Percentiles rank a stretch among this genome's conserved stretches.
Conservation (phyloP, 1,140 invertebrate genomes). For the Atta cephalotes region DNA sequence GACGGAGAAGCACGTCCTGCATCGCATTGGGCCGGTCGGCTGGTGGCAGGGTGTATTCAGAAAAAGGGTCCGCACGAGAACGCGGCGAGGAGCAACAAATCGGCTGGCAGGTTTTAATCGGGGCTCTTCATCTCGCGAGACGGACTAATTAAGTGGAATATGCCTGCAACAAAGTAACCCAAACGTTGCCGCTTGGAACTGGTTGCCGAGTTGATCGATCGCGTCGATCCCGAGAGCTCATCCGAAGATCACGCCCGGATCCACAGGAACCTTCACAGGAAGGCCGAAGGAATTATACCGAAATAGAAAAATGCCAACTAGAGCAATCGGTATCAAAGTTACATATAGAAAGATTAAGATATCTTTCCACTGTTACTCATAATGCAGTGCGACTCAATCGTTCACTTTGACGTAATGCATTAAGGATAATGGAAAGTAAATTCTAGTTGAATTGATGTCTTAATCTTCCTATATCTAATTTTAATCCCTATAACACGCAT, state of each 20-base stretch:
- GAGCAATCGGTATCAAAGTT: neutral
- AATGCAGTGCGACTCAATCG: no score
- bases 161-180: constrained; percentile 61
- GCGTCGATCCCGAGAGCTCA: constrained; percentile 32
- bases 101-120: constrained; percentile 68
- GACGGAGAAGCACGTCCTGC: constrained; percentile 14
- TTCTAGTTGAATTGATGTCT: neutral
- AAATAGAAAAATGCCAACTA: constrained; percentile 33
- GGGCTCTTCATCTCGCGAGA: constrained; percentile 62
- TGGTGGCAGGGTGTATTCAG: constrained; percentile 37
- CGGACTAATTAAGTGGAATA: constrained; percentile 73
- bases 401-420: neutral
- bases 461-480: neutral
- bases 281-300: neutral
- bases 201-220: constrained; percentile 68
- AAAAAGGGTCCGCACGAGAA: constrained; percentile 33
- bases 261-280: neutral
- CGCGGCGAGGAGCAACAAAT: constrained; percentile 59
- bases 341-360: neutral
- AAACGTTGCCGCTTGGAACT: constrained; percentile 63
- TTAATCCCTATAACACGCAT: neutral
- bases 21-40: constrained; percentile 25
- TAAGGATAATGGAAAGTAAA: neutral
- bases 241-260: constrained; percentile 25
- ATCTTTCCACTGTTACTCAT: neutral